phyloP scores from a whole-genome alignment of 2,797 vertebrate genomes.

The Anniella stebbinsi region DNA sequence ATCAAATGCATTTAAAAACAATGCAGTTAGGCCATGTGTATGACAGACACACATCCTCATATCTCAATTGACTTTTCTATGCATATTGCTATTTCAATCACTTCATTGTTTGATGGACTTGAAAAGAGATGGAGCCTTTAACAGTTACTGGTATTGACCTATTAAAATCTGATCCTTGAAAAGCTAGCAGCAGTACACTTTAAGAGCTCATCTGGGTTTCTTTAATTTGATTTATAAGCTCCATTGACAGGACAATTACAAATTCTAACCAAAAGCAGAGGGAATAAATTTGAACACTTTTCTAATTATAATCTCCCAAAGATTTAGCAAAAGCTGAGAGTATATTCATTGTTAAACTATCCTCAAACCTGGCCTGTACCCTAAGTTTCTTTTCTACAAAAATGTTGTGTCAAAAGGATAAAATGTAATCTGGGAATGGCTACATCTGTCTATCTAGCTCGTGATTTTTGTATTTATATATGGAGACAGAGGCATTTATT shows the following conservation, averaged over 20 bases:
- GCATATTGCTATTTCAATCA: fast-evolving
- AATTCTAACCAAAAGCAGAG: neutral
- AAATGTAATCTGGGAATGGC: neutral
- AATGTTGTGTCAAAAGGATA: neutral
- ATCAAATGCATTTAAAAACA: neutral
- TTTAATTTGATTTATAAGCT: constrained; percentile 68
- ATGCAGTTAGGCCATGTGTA: neutral
- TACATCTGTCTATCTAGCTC: neutral
- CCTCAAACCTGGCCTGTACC: constrained; percentile 8
- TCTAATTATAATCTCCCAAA: neutral
- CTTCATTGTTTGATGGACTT: neutral
- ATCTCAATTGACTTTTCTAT: fast-evolving
- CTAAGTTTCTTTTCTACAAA: neutral
- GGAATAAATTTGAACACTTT: constrained; percentile 12
- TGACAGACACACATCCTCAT: neutral
- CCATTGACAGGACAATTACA: neutral
- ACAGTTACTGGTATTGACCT: neutral
- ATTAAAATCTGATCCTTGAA: constrained; percentile 31
- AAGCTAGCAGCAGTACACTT: neutral
- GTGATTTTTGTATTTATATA: neutral
- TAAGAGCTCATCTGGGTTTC: constrained; percentile 24
- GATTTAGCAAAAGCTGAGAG: neutral
- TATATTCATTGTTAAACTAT: neutral
- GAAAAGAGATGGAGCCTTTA: constrained; percentile 23
- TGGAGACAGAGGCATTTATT: neutral